These are phyloP conservation scores for Galemys pyrenaicus DNA, from an alignment of 2,113 vertebrate species.

Conservation along the genomic window DNA sequence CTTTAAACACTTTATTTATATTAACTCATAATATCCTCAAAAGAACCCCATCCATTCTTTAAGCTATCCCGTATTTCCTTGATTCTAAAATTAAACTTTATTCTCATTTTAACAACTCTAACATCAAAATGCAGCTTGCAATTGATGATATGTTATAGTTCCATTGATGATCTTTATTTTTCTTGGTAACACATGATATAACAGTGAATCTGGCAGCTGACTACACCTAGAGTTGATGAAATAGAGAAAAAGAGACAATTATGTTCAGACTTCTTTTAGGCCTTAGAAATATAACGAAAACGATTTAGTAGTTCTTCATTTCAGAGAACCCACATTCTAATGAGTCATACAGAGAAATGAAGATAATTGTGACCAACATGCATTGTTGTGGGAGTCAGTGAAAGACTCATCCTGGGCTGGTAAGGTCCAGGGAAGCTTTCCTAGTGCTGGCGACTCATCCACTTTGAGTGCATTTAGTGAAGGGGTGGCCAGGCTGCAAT, in stretches of 20 bases:
- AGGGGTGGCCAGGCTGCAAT: neutral
- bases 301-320: neutral
- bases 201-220: neutral
- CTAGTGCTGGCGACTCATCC: neutral
- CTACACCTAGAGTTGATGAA: neutral
- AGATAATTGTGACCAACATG: neutral
- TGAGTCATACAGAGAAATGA: slow-evolving; percentile 11
- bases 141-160: neutral
- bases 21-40: slow-evolving; percentile 25
- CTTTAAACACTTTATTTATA: slow-evolving; percentile 21
- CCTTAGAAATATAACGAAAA: neutral
- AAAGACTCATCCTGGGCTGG: neutral
- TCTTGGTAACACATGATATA: slow-evolving; percentile 9
- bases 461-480: neutral
- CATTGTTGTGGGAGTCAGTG: neutral
- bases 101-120: slow-evolving; percentile 27
- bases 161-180: neutral
- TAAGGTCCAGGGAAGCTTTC: neutral
- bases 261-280: neutral
- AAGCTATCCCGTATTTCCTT: neutral
- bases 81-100: slow-evolving; percentile 27
- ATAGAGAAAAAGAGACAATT: neutral
- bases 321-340: neutral
- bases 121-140: neutral
- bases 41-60: neutral